Conservation (phyloP, 2,113 vertebrate species). For the Acinonyx jubatus region DNA sequence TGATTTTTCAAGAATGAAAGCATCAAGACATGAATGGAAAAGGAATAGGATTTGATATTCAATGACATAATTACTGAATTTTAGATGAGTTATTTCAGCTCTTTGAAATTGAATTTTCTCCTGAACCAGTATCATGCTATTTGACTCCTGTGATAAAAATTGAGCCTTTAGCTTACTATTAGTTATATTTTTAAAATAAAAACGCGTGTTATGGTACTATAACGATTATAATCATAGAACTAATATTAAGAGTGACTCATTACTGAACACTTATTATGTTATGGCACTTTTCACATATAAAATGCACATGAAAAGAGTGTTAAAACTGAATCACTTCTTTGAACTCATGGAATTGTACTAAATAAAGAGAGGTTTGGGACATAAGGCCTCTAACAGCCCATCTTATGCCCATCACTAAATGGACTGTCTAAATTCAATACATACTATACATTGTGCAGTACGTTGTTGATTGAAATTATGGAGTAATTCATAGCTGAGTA, state of each 20-base stretch:
- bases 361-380: background rate
- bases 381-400: background rate
- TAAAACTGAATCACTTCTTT: background rate
- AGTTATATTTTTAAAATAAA: background rate
- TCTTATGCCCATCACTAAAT: background rate
- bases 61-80: background rate
- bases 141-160: background rate
- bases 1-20: background rate
- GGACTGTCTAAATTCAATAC: background rate
- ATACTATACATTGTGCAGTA: background rate
- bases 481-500: background rate
- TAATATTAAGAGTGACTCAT: background rate
- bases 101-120: constrained; percentile 46
- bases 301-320: background rate
- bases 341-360: background rate
- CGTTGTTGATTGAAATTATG: background rate
- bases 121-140: background rate
- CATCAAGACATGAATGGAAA: background rate
- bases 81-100: constrained; percentile 5
- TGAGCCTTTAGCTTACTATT: background rate
- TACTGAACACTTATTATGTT: background rate
- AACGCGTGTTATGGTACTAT: background rate
- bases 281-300: background rate
- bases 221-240: background rate
- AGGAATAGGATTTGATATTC: background rate